A percentile compares a stretch with the other conserved stretches of the same genome.
These are phyloP conservation scores for Drosophila anomalata DNA, from an alignment of 2,888 invertebrate species.

Conservation along the genomic window DNA sequence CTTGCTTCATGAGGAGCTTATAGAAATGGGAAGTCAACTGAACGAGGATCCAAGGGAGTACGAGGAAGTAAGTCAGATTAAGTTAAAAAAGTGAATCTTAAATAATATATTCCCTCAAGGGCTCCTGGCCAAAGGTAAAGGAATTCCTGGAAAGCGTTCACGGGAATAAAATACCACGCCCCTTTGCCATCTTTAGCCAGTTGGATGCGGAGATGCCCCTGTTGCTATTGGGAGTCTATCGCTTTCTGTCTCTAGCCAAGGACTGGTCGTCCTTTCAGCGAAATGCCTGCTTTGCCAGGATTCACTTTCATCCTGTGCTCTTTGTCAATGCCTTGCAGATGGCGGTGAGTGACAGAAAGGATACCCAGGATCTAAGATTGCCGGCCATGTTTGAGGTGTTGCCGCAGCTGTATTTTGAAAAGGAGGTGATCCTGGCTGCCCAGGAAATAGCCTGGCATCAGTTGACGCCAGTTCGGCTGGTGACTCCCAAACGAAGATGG, in stretches of 20 bases:
- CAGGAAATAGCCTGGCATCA: slow-evolving; percentile 60
- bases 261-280: slow-evolving; percentile 87
- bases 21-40: slow-evolving; percentile 55
- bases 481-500: slow-evolving; percentile 47
- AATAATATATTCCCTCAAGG: slow-evolving; percentile 31
- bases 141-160: slow-evolving; percentile 56
- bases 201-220: slow-evolving; percentile 51
- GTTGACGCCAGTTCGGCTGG: slow-evolving; percentile 35
- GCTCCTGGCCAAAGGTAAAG: slow-evolving; percentile 34
- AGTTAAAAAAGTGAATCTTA: background rate
- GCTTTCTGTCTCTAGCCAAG: slow-evolving; percentile 83
- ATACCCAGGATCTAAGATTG: slow-evolving; percentile 87
- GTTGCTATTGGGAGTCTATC: slow-evolving; percentile 62
- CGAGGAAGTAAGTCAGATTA: slow-evolving; percentile 37
- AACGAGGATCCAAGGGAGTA: slow-evolving; percentile 58
- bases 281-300: slow-evolving; percentile 86
- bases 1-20: slow-evolving; percentile 60
- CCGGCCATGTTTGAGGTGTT: slow-evolving; percentile 91
- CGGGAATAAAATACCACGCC: slow-evolving; percentile 50
- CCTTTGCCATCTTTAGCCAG: slow-evolving; percentile 55
- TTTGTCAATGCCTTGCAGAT: slow-evolving; percentile 89
- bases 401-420: slow-evolving; percentile 89
- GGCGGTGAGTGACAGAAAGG: slow-evolving; percentile 87
- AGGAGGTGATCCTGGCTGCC: slow-evolving; percentile 53
- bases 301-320: slow-evolving; percentile 89